Conservation (phyloP, 2,888 invertebrate genomes). For the Cheilosia grossa region DNA sequence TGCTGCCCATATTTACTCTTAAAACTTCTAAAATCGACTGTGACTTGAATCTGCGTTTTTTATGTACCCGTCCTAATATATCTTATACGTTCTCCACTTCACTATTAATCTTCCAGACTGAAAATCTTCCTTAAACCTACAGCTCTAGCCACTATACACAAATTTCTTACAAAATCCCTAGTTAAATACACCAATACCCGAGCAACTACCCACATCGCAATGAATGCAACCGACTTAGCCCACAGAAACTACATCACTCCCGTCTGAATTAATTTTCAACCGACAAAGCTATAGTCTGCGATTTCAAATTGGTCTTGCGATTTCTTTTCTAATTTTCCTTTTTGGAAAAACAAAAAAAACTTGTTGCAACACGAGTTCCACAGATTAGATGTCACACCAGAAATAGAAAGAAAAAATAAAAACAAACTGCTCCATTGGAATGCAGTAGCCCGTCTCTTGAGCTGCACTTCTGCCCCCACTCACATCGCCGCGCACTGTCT, state of each 20-base stretch:
- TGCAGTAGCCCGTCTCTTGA: slow-evolving; percentile 58
- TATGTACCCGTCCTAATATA: no score
- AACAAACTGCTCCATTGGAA: slow-evolving; percentile 35
- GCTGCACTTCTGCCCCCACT: not conserved
- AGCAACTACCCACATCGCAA: not conserved
- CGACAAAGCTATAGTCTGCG: slow-evolving; percentile 29
- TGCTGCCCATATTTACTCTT: no score
- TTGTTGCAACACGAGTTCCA: slow-evolving; percentile 64
- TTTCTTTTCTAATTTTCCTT: not conserved
- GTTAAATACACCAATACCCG: not conserved
- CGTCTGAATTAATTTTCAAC: slow-evolving; percentile 34
- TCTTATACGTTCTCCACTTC: no score
- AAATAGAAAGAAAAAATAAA: slow-evolving; percentile 50
- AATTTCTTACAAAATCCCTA: no score
- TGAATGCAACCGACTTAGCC: not conserved
- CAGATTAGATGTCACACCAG: slow-evolving; percentile 73
- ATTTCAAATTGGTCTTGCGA: slow-evolving; percentile 27
- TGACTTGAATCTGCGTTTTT: no score
- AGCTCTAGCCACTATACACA: no score
- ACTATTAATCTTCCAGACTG: no score
- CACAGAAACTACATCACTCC: not conserved
- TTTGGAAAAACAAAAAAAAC: slow-evolving; percentile 47
- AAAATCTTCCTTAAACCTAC: no score
- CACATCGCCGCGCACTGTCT: slow-evolving; percentile 39
- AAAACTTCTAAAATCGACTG: no score